phyloP scores from a whole-genome alignment of 2,113 vertebrate genomes.

The Notothenia rossii region DNA sequence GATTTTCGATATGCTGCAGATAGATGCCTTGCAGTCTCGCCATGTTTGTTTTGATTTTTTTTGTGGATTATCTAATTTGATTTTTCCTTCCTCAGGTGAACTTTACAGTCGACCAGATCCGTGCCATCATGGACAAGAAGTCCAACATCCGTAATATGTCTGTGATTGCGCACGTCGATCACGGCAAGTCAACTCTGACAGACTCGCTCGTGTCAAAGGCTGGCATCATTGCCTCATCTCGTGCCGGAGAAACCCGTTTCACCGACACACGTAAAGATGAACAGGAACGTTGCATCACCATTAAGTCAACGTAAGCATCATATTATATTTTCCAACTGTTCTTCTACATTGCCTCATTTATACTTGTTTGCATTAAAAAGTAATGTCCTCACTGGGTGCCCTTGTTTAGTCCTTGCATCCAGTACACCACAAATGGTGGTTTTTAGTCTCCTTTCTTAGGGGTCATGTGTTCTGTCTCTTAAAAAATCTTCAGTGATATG shows the following conservation, averaged over 20 bases:
- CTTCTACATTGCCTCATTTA: not conserved
- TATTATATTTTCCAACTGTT: not conserved
- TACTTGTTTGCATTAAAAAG: not conserved
- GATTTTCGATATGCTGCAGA: not conserved
- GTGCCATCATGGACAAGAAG: constrained; percentile 99
- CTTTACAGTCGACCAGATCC: constrained; percentile 98
- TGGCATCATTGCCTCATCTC: constrained; percentile 93
- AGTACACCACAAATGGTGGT: not conserved
- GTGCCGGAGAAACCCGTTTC: constrained; percentile 95
- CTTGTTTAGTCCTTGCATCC: not conserved
- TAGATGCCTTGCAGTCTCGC: no score
- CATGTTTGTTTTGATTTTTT: rapidly evolving
- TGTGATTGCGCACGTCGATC: constrained; percentile 96
- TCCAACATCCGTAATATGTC: constrained; percentile 99
- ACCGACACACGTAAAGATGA: constrained; percentile 97
- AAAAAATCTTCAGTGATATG: no score
- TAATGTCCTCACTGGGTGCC: not conserved
- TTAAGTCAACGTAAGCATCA: constrained; percentile 94
- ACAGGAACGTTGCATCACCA: constrained; percentile 97
- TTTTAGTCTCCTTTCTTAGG: no score
- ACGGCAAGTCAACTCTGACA: constrained; percentile 95
- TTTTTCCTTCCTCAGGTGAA: constrained; percentile 86
- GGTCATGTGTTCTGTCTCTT: no score
- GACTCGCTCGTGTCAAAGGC: constrained; percentile 98
- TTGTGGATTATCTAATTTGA: not conserved